Evolutionary conservation across 2,888 invertebrate species (phyloP).

Genomic region (Pseudococcus longispinus): DNA sequence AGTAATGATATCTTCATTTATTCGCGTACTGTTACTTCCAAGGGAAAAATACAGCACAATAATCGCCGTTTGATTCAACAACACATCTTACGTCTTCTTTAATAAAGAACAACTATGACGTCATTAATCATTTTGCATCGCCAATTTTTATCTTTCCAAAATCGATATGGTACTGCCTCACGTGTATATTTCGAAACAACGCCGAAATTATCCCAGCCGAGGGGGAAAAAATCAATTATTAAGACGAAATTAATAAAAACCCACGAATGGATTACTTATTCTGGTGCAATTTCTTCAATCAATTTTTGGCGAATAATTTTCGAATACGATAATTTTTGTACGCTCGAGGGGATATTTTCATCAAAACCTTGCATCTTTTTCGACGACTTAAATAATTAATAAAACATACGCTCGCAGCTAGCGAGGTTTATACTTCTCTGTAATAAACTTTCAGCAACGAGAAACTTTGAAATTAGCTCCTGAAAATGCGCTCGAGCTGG

Average conservation of each 20-base stretch:
- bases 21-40: background rate
- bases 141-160: slow-evolving; percentile 6
- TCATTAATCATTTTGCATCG: slow-evolving; percentile 45
- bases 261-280: background rate
- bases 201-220: background rate
- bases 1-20: slow-evolving; percentile 24
- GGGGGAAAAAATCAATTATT: background rate
- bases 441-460: background rate
- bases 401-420: background rate
- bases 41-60: slow-evolving; percentile 34
- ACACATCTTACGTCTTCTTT: slow-evolving; percentile 37
- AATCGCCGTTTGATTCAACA: slow-evolving; percentile 50
- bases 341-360: background rate
- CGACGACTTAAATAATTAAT: background rate
- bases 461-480: background rate
- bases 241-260: slow-evolving; percentile 12
- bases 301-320: background rate
- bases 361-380: background rate
- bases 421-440: background rate
- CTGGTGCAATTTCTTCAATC: background rate
- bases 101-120: slow-evolving; percentile 46
- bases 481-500: background rate
- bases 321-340: background rate
- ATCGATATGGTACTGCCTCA: background rate
- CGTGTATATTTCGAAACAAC: background rate